Evolutionary conservation across 2,888 invertebrate genomes (phyloP), one percentile per base, ranked within the genome.

Genomic region (Acronicta psi): DNA sequence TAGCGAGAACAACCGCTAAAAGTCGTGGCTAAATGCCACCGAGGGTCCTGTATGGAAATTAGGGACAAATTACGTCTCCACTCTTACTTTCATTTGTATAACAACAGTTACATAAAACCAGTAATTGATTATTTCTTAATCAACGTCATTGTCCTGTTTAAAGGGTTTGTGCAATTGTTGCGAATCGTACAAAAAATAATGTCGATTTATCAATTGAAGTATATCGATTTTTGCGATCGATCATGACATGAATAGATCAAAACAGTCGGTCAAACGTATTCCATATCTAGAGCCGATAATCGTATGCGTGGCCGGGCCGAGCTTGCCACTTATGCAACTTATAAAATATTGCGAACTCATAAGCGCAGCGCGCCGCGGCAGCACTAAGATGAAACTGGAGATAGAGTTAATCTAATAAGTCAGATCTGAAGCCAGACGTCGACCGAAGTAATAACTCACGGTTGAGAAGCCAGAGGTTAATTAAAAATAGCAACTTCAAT

Each of bases 401-500:
- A 92, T 93, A 92, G 83, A 88, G 87, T 82, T 93, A 94, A 94
- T 94, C 94, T 93, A 92, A 92, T 93, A 93, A 94, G 90, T 92
- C 87, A 93, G 89, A 94, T 93, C 92, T 92, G 87, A 86, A 87
- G 86, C 84, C 82, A 86, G 88, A 88, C 89, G 89, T 92, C 91
- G 88, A 84, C 88, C 82, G 83, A 74, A 85, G 91, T 86, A 90
- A 92, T 93, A 91, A 90, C 91, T 93, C 90, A 89, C 86, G 82
- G 86, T 88, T 86, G 88, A 88, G 89, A 87, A 87, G 91, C 85
- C 90, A 91, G 91, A 91, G 94, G 93, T 94, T 94, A 94, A 94
- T 93, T 94, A 93, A 94, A 94, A 94, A 93, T 91, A 91, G 92
- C 91, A 90, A 91, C 92, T 92, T 89, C 89, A 90, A 89, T 91